Evolutionary conservation across 2,888 invertebrate genomes (phyloP).

Genomic region (Xylocampa areola): DNA sequence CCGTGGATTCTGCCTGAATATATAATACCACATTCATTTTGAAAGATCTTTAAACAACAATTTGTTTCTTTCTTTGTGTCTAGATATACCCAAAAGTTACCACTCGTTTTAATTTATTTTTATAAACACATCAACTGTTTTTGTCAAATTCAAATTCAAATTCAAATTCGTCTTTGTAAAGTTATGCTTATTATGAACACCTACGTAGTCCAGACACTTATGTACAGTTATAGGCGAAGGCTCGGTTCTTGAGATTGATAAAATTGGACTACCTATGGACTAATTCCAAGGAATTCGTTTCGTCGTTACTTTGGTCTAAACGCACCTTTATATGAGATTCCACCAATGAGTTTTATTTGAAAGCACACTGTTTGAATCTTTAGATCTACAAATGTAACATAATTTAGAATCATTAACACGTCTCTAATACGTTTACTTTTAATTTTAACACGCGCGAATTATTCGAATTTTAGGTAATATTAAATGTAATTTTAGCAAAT

Average conservation of each 20-base stretch:
- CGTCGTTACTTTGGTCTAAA: background rate
- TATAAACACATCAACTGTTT: conserved; percentile 25
- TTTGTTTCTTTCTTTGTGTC: too few relatives aligned
- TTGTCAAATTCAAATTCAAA: too few relatives aligned
- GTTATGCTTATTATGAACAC: conserved; percentile 11
- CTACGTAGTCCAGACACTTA: conserved; percentile 15
- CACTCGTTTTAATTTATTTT: conserved; percentile 21
- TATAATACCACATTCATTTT: too few relatives aligned
- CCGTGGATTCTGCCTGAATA: too few relatives aligned
- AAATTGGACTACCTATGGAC: too few relatives aligned
- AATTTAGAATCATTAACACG: conserved; percentile 26
- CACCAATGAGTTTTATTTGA: too few relatives aligned
- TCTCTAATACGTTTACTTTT: conserved; percentile 26
- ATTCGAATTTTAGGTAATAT: conserved; percentile 18
- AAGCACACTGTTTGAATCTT: conserved; percentile 8
- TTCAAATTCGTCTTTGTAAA: too few relatives aligned
- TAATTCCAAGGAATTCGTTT: too few relatives aligned
- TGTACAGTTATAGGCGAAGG: too few relatives aligned
- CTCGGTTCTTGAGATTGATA: too few relatives aligned
- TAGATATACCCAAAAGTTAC: conserved; percentile 10
- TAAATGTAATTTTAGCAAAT: too few relatives aligned
- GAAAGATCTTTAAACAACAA: too few relatives aligned
- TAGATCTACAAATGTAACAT: conserved; percentile 9
- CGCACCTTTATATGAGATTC: background rate
- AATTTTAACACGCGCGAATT: conserved; percentile 33